These are phyloP conservation scores for Rynchops niger DNA, from an alignment of 2,113 vertebrate species.

Conservation along the genomic window DNA sequence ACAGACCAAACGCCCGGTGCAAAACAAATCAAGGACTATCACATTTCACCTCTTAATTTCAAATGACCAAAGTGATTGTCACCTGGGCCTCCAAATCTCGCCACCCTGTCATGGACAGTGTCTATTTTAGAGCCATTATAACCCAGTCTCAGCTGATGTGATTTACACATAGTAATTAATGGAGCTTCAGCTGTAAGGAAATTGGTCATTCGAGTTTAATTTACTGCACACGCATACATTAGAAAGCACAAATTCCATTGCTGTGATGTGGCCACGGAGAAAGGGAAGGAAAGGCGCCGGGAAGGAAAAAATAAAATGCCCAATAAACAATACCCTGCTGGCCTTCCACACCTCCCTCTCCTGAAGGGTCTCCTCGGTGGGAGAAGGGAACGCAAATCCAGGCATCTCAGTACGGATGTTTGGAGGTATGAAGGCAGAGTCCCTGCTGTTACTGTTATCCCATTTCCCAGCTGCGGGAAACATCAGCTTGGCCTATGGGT, in stretches of 20 bases:
- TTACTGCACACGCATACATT: constrained; percentile 41
- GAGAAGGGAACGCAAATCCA: neutral
- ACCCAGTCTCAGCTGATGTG: constrained; percentile 39
- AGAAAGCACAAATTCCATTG: neutral
- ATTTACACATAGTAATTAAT: constrained; percentile 65
- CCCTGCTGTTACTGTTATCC: neutral
- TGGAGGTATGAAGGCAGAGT: neutral
- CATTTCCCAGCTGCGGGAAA: neutral
- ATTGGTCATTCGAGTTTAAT: constrained; percentile 57
- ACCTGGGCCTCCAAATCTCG: neutral
- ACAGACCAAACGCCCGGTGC: neutral
- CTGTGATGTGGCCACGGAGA: neutral
- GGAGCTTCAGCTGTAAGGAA: constrained; percentile 48
- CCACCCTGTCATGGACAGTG: neutral
- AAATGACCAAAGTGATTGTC: neutral
- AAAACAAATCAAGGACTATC: neutral
- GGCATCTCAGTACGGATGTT: neutral
- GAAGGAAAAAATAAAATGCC: neutral
- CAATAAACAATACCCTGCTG: neutral
- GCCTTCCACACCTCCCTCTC: neutral
- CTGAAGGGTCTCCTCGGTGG: rapidly evolving
- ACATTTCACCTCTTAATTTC: neutral
- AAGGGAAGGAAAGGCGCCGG: neutral
- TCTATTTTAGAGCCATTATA: constrained; percentile 52
- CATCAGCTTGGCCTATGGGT: neutral